A percentile compares a stretch with the other conserved stretches of the same genome.
These are phyloP conservation scores for Blastomussa wellsi DNA, from an alignment of 92 coral and sea anemone species.

Conservation along the genomic window DNA sequence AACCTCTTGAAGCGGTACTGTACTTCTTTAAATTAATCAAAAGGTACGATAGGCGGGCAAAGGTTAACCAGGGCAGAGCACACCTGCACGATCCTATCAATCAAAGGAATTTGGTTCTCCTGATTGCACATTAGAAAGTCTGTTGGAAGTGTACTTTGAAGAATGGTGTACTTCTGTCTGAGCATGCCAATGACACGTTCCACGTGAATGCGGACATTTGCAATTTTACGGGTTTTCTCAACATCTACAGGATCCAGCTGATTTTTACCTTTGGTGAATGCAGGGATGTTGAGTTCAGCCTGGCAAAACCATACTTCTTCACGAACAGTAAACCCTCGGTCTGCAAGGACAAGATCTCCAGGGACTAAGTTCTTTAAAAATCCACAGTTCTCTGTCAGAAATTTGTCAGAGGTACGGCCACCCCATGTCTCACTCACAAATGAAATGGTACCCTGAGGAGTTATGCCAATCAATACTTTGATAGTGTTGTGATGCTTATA, in stretches of 20 bases:
- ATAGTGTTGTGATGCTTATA: too few relatives aligned
- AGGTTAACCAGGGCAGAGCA: too few relatives aligned
- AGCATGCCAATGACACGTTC: conserved; percentile 44
- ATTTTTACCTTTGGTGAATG: conserved; percentile 42
- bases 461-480: too few relatives aligned
- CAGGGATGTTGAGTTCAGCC: conserved; percentile 42
- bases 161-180: conserved; percentile 32
- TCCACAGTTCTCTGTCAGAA: conserved; percentile 48
- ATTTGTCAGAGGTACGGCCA: too few relatives aligned
- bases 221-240: conserved; percentile 34
- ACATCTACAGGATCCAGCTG: too few relatives aligned
- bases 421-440: too few relatives aligned
- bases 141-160: too few relatives aligned
- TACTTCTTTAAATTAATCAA: conserved; percentile 16
- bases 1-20: background rate
- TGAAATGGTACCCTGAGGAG: too few relatives aligned
- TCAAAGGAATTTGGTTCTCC: too few relatives aligned
- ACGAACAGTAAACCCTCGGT: conserved; percentile 41
- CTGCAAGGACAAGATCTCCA: conserved; percentile 48
- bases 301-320: conserved; percentile 36
- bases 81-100: too few relatives aligned
- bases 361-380: conserved; percentile 23
- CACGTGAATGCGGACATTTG: conserved; percentile 49
- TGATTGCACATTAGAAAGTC: too few relatives aligned
- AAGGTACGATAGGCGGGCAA: too few relatives aligned